A percentile compares a stretch with the other conserved stretches of the same genome.
phyloP scores from a whole-genome alignment of 2,888 invertebrate species.

The Phengaris alcon region DNA sequence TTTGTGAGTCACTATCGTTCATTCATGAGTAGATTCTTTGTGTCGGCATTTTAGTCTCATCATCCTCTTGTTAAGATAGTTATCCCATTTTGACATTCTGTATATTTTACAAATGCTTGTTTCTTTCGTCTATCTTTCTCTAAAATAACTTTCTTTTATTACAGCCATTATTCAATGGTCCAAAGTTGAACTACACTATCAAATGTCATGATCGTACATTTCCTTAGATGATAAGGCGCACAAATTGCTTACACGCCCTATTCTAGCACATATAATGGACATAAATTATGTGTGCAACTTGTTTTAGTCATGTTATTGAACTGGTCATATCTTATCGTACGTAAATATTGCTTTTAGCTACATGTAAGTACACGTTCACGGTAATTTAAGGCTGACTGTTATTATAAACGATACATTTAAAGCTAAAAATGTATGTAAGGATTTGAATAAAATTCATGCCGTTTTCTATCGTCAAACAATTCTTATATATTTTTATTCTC shows the following conservation, averaged over 20 bases:
- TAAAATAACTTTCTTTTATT: not conserved
- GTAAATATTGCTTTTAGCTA: conserved; percentile 39
- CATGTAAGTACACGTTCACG: conserved; percentile 30
- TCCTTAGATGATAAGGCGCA: conserved; percentile 21
- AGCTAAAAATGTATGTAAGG: not conserved
- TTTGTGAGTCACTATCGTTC: conserved; percentile 7
- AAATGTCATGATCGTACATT: conserved; percentile 24
- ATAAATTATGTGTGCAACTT: conserved; percentile 33
- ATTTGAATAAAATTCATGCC: not conserved
- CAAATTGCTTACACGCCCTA: conserved; percentile 25
- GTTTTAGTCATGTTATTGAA: conserved; percentile 61
- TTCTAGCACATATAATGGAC: conserved; percentile 12
- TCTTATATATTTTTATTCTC: not conserved
- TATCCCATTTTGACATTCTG: not conserved
- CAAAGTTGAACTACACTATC: conserved; percentile 20
- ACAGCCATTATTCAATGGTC: not conserved
- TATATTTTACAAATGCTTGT: not conserved
- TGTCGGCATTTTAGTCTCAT: not conserved
- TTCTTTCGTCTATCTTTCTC: not conserved
- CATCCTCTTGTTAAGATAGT: not conserved
- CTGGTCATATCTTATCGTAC: conserved; percentile 70
- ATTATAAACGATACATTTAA: not conserved
- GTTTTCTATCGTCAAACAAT: not conserved
- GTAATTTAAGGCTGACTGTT: not conserved
- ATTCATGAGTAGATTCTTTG: conserved; percentile 13